Percentiles rank a stretch among this genome's conserved stretches.
Evolutionary conservation across 2,888 invertebrate genomes (phyloP).

Genomic region (Plagodis pulveraria): DNA sequence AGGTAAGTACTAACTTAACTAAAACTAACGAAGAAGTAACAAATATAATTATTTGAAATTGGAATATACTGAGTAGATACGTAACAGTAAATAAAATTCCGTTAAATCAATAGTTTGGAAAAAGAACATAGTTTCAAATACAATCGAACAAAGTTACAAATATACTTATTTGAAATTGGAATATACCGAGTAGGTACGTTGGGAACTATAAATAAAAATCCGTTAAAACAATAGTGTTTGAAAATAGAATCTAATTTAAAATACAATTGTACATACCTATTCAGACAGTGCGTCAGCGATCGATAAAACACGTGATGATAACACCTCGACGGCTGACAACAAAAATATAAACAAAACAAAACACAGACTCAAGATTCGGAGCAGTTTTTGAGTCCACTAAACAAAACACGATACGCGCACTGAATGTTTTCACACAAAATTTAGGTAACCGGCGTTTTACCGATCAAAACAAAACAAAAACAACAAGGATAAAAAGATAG

Average conservation of each 20-base stretch:
- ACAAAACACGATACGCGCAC: slow-evolving; percentile 51
- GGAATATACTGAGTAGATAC: no score
- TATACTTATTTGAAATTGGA: no score
- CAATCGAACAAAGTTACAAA: no score
- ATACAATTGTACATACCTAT: slow-evolving; percentile 51
- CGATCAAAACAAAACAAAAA: slow-evolving; percentile 63
- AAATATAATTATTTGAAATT: no score
- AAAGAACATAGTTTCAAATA: slow-evolving; percentile 20
- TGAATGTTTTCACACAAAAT: slow-evolving; percentile 52
- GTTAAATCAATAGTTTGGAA: neutral
- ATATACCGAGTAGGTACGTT: no score
- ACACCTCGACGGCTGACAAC: slow-evolving; percentile 49
- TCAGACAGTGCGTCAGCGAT: slow-evolving; percentile 51
- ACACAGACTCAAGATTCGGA: slow-evolving; percentile 47
- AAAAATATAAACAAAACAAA: slow-evolving; percentile 49
- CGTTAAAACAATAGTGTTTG: no score
- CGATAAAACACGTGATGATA: slow-evolving; percentile 67
- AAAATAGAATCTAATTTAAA: no score
- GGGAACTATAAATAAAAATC: no score
- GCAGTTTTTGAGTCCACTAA: slow-evolving; percentile 54
- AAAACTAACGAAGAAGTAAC: no score
- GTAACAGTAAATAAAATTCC: no score
- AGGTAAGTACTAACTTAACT: no score
- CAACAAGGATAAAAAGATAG: slow-evolving; percentile 51
- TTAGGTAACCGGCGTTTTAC: slow-evolving; percentile 71